Conservation (phyloP, 1,140 invertebrate genomes). For the Pseudomyrmex dendroicus region DNA sequence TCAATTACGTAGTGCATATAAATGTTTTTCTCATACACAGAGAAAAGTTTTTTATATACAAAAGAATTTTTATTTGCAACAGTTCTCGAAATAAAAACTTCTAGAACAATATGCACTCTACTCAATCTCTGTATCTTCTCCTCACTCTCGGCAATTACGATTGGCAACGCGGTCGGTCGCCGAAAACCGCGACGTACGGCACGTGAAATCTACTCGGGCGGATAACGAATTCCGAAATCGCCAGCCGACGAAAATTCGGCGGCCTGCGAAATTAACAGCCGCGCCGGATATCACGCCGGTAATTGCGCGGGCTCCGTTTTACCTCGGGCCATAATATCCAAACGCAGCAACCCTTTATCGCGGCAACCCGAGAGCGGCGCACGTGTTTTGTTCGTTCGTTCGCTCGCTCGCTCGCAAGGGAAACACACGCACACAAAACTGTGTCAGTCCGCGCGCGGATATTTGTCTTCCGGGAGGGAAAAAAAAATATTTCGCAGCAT, state of each 20-base stretch:
- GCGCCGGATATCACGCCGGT: conserved; percentile 17
- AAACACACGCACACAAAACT: conserved; percentile 20
- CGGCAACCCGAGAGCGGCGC: background rate
- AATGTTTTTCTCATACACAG: too few relatives aligned
- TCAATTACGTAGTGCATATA: too few relatives aligned
- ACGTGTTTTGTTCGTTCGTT: conserved; percentile 33
- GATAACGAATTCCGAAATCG: conserved; percentile 48
- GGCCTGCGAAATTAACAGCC: conserved; percentile 46
- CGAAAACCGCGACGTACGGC: conserved; percentile 18
- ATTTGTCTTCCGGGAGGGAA: conserved; percentile 44
- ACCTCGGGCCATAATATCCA: conserved; percentile 34
- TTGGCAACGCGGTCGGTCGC: background rate
- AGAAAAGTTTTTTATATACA: too few relatives aligned
- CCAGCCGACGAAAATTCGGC: conserved; percentile 29
- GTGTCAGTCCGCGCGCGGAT: background rate
- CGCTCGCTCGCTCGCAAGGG: conserved; percentile 29
- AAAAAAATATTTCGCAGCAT: conserved; percentile 42
- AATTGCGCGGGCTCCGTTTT: conserved; percentile 40
- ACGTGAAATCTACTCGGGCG: conserved; percentile 7
- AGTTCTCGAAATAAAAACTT: background rate
- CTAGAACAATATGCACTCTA: background rate
- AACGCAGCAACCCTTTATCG: conserved; percentile 31
- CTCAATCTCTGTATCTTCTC: conserved; percentile 5
- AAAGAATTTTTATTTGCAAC: too few relatives aligned
- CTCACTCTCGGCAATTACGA: background rate